phyloP scores from a whole-genome alignment of 2,797 vertebrate species.

The Rhinatrema bivittatum region DNA sequence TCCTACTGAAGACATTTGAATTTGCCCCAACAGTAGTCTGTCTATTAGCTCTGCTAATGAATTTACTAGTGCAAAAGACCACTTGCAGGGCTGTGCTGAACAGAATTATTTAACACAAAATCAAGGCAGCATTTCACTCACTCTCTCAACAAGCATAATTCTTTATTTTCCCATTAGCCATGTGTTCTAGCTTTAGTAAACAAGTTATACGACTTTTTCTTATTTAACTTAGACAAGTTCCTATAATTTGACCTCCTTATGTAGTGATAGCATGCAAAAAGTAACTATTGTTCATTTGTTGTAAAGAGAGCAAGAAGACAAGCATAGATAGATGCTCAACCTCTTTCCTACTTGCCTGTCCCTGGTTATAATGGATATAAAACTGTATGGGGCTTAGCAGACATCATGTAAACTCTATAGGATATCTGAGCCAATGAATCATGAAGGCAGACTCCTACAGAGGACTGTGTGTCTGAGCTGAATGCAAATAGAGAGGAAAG shows the following conservation, averaged over 20 bases:
- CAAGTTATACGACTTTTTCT: constrained; percentile 67
- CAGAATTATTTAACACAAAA: constrained; percentile 65
- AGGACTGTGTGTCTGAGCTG: constrained; percentile 58
- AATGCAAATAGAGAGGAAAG: constrained; percentile 56
- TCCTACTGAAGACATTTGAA: constrained; percentile 48
- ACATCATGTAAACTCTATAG: constrained; percentile 63
- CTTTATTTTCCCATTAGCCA: constrained; percentile 64
- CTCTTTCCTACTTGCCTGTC: constrained; percentile 52
- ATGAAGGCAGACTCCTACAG: constrained; percentile 57
- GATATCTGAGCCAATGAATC: constrained; percentile 66
- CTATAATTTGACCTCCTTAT: constrained; percentile 44
- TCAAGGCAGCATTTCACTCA: constrained; percentile 49
- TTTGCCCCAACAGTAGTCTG: constrained; percentile 50
- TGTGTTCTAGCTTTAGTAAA: constrained; percentile 57
- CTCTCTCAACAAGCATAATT: constrained; percentile 61
- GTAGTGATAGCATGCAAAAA: constrained; percentile 40
- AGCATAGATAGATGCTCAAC: constrained; percentile 55
- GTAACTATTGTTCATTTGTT: constrained; percentile 53
- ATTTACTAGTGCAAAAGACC: constrained; percentile 57
- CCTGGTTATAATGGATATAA: constrained; percentile 64
- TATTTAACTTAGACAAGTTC: constrained; percentile 57
- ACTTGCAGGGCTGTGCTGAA: constrained; percentile 59
- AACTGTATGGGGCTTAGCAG: constrained; percentile 59
- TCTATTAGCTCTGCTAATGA: constrained; percentile 58
- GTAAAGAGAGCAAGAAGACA: constrained; percentile 46